phyloP scores from a whole-genome alignment of 1,140 invertebrate genomes.

The Rhagoletis zephyria region DNA sequence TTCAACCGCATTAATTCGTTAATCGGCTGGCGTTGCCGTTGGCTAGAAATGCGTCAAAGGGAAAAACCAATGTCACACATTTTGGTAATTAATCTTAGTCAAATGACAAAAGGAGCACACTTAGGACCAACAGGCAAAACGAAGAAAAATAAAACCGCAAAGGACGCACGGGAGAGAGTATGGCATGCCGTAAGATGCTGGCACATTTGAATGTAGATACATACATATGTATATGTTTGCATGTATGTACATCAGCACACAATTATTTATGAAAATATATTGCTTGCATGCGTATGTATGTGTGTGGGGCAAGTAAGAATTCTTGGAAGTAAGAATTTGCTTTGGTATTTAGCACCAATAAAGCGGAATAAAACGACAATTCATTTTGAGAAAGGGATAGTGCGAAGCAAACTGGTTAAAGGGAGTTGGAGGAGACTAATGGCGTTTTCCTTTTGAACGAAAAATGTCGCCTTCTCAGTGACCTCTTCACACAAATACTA shows the following conservation, averaged over 20 bases:
- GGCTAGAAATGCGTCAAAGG: not conserved
- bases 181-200: not conserved
- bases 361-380: slow-evolving; percentile 8
- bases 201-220: not conserved
- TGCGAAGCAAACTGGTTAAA: not conserved
- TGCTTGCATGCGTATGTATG: not conserved
- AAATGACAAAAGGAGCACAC: slow-evolving; percentile 35
- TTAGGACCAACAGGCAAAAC: not conserved
- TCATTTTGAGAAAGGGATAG: not conserved
- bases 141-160: not conserved
- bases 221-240: not conserved
- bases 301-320: not conserved
- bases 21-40: not conserved
- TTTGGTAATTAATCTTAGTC: slow-evolving; percentile 38
- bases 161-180: not conserved
- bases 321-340: not conserved
- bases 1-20: not conserved
- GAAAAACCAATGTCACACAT: slow-evolving; percentile 46
- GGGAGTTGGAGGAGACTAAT: not conserved
- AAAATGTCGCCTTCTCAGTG: too few species aligned
- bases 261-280: too few species aligned
- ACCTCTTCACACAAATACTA: not conserved
- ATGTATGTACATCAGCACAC: not conserved
- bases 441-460: too few species aligned
- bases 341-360: slow-evolving; percentile 29